These are phyloP conservation scores for Mellilla xanthometata DNA, from an alignment of 2,888 invertebrate species.

Conservation along the genomic window DNA sequence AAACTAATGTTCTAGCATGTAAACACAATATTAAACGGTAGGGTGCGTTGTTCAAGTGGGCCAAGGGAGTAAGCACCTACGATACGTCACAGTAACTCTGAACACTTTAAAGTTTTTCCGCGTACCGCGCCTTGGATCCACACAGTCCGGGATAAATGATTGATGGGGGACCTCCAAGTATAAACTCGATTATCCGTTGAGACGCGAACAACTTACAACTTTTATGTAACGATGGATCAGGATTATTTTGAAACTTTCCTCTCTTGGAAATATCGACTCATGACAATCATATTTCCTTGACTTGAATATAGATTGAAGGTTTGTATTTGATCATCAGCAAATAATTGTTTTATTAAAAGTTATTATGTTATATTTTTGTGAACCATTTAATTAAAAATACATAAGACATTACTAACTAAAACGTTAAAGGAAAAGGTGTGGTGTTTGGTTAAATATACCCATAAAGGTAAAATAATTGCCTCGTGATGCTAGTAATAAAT, in stretches of 20 bases:
- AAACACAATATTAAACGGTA: constrained; percentile 16
- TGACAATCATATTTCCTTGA: constrained; percentile 72
- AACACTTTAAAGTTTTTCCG: constrained; percentile 78
- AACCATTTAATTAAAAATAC: too few relatives aligned
- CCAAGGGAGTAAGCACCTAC: constrained; percentile 41
- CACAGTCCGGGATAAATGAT: constrained; percentile 76
- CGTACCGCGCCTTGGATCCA: constrained; percentile 54
- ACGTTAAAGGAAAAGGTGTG: too few relatives aligned
- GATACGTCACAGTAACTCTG: constrained; percentile 67
- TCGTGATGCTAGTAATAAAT: too few relatives aligned
- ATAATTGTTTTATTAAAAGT: too few relatives aligned
- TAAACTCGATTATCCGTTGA: constrained; percentile 82
- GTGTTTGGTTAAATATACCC: too few relatives aligned
- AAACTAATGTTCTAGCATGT: constrained; percentile 17
- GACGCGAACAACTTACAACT: constrained; percentile 82
- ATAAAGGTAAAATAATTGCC: too few relatives aligned
- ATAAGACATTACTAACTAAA: too few relatives aligned
- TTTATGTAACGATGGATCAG: constrained; percentile 82
- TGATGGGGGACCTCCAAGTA: constrained; percentile 80
- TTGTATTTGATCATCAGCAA: constrained; percentile 6
- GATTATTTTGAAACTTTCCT: constrained; percentile 75
- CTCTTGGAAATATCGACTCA: constrained; percentile 70
- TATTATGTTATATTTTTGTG: too few relatives aligned
- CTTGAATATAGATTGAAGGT: constrained; percentile 57
- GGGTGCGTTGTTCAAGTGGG: constrained; percentile 44